Percentiles rank a stretch among this genome's conserved stretches.
Conservation (phyloP, 2,888 invertebrate species). For the Drosophila suboccidentalis region DNA sequence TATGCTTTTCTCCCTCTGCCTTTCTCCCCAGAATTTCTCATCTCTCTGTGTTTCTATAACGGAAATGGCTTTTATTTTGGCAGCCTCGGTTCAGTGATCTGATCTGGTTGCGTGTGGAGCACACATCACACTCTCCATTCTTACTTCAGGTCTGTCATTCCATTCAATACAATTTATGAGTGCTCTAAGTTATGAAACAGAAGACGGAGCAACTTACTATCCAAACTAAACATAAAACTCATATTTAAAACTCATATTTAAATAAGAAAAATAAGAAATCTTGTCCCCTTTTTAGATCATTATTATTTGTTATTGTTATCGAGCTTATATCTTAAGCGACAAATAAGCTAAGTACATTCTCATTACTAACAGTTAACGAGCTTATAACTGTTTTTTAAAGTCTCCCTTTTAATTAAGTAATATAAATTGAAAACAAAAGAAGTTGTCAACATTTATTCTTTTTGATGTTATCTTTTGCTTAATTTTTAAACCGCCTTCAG, state of each 20-base stretch:
- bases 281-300: constrained; percentile 1
- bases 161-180: constrained; percentile 47
- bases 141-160: constrained; percentile 47
- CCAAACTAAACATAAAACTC: background rate
- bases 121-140: constrained; percentile 27
- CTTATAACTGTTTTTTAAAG: constrained; percentile 27
- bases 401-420: background rate
- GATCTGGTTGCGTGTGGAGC: constrained; percentile 36
- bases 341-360: background rate
- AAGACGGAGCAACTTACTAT: constrained; percentile 3
- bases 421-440: constrained; percentile 1
- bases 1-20: constrained; percentile 32
- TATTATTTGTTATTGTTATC: background rate
- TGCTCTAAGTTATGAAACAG: constrained; percentile 26
- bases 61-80: constrained; percentile 68
- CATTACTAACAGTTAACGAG: constrained; percentile 33
- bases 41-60: constrained; percentile 38
- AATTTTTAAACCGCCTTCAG: background rate
- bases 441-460: background rate
- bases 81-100: constrained; percentile 57
- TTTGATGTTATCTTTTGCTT: background rate
- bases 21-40: constrained; percentile 25
- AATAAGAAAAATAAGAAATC: background rate
- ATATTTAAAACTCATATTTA: background rate
- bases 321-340: background rate